Evolutionary conservation across 2,113 vertebrate species (phyloP), one percentile per base, ranked within the genome.

Genomic region (Periophthalmodon schlosseri): DNA sequence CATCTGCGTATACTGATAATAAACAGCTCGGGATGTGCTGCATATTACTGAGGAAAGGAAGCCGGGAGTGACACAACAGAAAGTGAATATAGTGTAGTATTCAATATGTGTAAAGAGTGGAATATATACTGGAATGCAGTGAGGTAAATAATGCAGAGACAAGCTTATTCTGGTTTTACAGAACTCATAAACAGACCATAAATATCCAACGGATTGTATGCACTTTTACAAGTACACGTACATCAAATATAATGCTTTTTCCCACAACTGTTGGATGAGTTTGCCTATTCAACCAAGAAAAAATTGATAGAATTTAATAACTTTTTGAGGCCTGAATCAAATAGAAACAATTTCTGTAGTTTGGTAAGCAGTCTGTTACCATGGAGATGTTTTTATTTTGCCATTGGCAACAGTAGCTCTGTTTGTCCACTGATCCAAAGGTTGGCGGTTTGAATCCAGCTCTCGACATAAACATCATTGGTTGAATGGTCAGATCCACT

Each of bases 31-130:
- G 50, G 67, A 58, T 66, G 72, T 74, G 50, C 54, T 39, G 64
- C 18, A 61, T 66, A 86, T 86, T 84, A 74, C 77, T 74, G 87
- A 81, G 82, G 82, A 88, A 89, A 88, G 80, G 72, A 75, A 84
- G 84, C 21, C 69, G n/a, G 66, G 61, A 66, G 64, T 78, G 69
- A 61, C 16, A 56, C 65, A 63, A 75, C 75, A 82, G 72, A 14
- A 78, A 80, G 69, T 70, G 72, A 82, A 75, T 47, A 72, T n/a
- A 49, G 68, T 57, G 68, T 60, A 56, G 52, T 78, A 28, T 74
- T 80, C 71, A 78, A 74, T 49, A 67, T 68, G 61, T 10, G 44
- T 54, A 9, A n/a, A 28, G 74, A 23, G 46, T 66, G 72, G 56
- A 80, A 72, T 24, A 73, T 33, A 70, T 60, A 36, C 28, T n/a